Percentiles rank a stretch among this genome's conserved stretches.
Evolutionary conservation across 2,888 invertebrate species (phyloP).

Genomic region (Aleiodes testaceus): DNA sequence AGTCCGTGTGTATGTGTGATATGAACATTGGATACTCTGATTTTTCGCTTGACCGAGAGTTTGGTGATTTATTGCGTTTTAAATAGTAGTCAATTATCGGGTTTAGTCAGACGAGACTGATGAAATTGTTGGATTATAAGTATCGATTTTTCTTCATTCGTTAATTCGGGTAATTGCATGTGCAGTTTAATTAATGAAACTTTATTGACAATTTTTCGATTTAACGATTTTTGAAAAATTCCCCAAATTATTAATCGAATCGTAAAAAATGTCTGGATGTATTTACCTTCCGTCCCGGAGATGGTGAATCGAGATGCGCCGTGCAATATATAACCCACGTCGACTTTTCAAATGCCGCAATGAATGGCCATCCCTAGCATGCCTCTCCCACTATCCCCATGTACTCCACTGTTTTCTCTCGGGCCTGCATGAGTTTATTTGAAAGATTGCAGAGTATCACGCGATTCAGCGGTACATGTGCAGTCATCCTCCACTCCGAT

Average conservation of each 20-base stretch:
- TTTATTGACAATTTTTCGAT: too few species aligned
- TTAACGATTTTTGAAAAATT: too few species aligned
- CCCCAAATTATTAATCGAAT: constrained; percentile 11
- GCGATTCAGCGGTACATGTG: constrained; percentile 45
- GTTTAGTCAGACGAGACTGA: constrained; percentile 26
- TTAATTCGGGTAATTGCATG: not conserved
- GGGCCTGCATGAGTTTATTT: constrained; percentile 42
- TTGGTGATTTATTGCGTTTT: constrained; percentile 6
- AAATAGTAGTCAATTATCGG: constrained; percentile 27
- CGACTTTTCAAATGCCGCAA: constrained; percentile 53
- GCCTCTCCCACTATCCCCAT: constrained; percentile 43
- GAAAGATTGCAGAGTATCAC: constrained; percentile 50
- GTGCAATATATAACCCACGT: constrained; percentile 47
- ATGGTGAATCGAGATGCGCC: constrained; percentile 34
- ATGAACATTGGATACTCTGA: not conserved
- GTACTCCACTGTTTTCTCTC: constrained; percentile 30
- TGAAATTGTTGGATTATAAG: constrained; percentile 14
- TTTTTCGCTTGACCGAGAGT: constrained; percentile 14
- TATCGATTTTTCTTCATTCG: not conserved
- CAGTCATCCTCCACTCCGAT: constrained; percentile 19
- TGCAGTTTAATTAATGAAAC: not conserved
- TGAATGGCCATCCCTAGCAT: constrained; percentile 49
- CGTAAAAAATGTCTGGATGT: constrained; percentile 15
- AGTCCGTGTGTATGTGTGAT: not conserved
- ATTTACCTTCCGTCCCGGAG: constrained; percentile 25